Evolutionary conservation across 2,113 vertebrate species (phyloP), one percentile per base, ranked within the genome.

Genomic region (Takifugu flavidus): DNA sequence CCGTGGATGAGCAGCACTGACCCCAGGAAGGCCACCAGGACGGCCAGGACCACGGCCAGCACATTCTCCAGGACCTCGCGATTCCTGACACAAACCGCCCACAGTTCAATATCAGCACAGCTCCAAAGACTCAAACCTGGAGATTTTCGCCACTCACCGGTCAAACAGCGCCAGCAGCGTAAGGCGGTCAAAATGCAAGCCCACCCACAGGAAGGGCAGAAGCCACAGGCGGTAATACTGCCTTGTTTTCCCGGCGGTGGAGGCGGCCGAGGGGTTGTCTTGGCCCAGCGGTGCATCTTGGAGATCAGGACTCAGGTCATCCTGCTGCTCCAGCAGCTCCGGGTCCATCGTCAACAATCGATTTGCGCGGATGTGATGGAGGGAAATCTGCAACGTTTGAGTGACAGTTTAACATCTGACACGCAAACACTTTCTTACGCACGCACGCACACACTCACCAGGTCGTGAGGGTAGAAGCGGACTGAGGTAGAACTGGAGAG

Each of bases 401-500:
- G 11, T 43, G 13, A 1, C 13, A 43, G 42, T 43, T 43, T 43
- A 8, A 43, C 6, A 13, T 43, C 42, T 43, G 6, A 39, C 34
- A 39, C 34, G 11, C 8, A 39, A 6, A 39, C 34, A 39, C 34
- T 20, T 20, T 20, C 20, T 20, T 20, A 39, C 34, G 11, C 6
- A 39, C 34, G 2, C 46, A 63, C 49, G 49, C 50, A n/a, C 46
- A 2, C 15, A 82, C 95, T 95, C 94, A 99, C 97, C 93, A 99
- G 93, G 92, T 99, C 96, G 84, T 99, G 95, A 90, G 95, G 96
- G 89, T 95, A 98, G 91, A 98, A 99, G 87, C 95, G 95, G 92
- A 99, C 97, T 96, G 97, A 98, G 96, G 96, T 99, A 98, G 97
- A 98, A 93, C 96, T 98, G 91, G 97, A 99, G 89, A 98, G 93